These are phyloP conservation scores for Rhynchotus rufescens DNA, from an alignment of 2,797 vertebrate species.

Conservation along the genomic window DNA sequence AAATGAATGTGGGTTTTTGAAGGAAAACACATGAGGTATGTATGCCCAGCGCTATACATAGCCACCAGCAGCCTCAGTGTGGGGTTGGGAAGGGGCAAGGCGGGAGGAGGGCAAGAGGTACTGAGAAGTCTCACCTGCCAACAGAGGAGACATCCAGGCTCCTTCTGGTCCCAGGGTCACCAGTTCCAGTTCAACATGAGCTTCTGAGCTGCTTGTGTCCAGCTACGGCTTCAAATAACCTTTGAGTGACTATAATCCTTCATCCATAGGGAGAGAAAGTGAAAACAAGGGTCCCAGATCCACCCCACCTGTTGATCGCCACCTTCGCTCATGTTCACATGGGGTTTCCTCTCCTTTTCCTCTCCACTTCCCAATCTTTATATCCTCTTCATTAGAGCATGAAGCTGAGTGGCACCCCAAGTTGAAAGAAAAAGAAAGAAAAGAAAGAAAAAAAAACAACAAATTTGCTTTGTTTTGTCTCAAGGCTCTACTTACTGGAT, in stretches of 20 bases:
- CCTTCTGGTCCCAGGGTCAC: neutral
- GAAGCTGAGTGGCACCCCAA: neutral
- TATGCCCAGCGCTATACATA: constrained; percentile 23
- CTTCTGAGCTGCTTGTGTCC: neutral
- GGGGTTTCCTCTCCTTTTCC: neutral
- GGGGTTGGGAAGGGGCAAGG: neutral
- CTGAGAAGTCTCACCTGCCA: neutral
- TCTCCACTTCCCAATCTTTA: neutral
- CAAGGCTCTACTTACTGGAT: neutral
- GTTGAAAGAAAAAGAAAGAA: accelerated
- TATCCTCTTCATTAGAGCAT: neutral
- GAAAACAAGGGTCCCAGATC: neutral
- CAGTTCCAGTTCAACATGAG: neutral
- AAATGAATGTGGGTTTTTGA: constrained; percentile 42
- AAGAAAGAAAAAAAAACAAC: accelerated
- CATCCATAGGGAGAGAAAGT: neutral
- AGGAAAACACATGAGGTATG: constrained; percentile 32
- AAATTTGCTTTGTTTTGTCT: neutral
- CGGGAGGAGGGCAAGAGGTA: neutral
- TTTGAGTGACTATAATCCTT: neutral
- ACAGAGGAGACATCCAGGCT: neutral
- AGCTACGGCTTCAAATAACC: neutral
- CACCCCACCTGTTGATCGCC: neutral
- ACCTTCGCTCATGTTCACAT: accelerated
- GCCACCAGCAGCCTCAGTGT: constrained; percentile 19